Evolutionary conservation across 2,797 vertebrate genomes (phyloP), one percentile per base, ranked within the genome.

Genomic region (Chaenodraco wilsoni): DNA sequence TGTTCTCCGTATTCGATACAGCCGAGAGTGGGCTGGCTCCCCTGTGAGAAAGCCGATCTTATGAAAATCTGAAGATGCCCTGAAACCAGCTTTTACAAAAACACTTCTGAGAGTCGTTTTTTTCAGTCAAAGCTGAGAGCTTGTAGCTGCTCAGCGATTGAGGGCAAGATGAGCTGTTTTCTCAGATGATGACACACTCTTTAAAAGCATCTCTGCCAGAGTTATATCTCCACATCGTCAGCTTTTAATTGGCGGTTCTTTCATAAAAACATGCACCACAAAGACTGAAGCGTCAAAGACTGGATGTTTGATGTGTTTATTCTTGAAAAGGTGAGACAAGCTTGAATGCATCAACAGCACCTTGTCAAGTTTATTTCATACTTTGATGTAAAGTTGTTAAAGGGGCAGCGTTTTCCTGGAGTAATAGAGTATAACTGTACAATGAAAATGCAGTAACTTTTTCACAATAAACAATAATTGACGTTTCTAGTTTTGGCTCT

Each of bases 231-330:
- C 37, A 43, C 61, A 75, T 84, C 68, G 46, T 70, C 64, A 11
- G 55, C 55, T 60, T 80, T 61, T 88, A 84, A 88, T 86, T 89
- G 74, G 57, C 58, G 41, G 10, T 57, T 65, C 63, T 56, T 70
- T 80, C 43, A 65, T 31, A 11, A 59, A 37, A 63, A 0, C 0
- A 2, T n/a, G 44, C 19, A 5, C 58, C 68, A 65, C 37, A 33
- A 78, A 67, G 54, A 71, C 65, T 41, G 27, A 80, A 2, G 72
- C 48, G 68, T 84, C 68, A 84, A 86, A 81, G 41, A 0, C 55
- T 3, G 27, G 27, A 31, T 60, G 46, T 44, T 43, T 19, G 12
- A 65, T 37, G 1, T 37, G 27, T 41, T 69, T 68, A 65, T 40
- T 40, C 45, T 48, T 50, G 11, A 72, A 69, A 72, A 68, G 69